These are phyloP conservation scores for Toxonevra muliebris DNA, from an alignment of 2,888 invertebrate genomes.

Conservation along the genomic window DNA sequence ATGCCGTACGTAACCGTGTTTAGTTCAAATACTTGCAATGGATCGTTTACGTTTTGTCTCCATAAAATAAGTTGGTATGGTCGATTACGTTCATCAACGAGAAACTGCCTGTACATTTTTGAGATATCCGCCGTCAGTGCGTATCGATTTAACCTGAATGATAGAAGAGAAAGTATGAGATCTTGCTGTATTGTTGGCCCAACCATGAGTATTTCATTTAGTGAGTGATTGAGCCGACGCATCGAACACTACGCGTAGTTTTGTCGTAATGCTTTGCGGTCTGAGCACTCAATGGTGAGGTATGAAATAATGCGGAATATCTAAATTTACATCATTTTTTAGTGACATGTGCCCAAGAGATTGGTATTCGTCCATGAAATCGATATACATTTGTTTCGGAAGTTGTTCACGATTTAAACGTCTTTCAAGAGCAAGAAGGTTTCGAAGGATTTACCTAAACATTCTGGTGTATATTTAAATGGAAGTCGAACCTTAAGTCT, in stretches of 20 bases:
- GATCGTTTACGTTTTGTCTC: not conserved
- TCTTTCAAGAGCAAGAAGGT: constrained; percentile 23
- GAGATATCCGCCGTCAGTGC: constrained; percentile 16
- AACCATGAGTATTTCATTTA: constrained; percentile 34
- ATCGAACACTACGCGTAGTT: too few species aligned
- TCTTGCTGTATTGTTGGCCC: constrained; percentile 34
- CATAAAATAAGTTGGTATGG: constrained; percentile 12
- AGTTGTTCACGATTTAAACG: constrained; percentile 6
- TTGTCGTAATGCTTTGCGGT: constrained; percentile 28
- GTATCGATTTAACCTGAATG: constrained; percentile 24
- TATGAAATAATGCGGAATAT: constrained; percentile 28
- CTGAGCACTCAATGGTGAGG: constrained; percentile 31
- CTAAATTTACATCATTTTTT: not conserved
- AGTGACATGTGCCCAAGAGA: constrained; percentile 18
- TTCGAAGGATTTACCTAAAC: constrained; percentile 24
- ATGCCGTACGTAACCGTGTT: constrained; percentile 27
- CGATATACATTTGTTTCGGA: constrained; percentile 8
- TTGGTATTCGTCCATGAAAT: constrained; percentile 27
- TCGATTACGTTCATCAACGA: constrained; percentile 16
- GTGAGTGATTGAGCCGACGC: constrained; percentile 17
- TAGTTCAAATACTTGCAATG: constrained; percentile 9
- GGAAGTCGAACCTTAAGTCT: constrained; percentile 26
- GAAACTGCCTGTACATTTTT: constrained; percentile 29
- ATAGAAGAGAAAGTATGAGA: constrained; percentile 22
- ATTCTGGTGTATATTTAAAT: constrained; percentile 24